Conservation (phyloP, 2,113 vertebrate species). For the Myotis brandtii region DNA sequence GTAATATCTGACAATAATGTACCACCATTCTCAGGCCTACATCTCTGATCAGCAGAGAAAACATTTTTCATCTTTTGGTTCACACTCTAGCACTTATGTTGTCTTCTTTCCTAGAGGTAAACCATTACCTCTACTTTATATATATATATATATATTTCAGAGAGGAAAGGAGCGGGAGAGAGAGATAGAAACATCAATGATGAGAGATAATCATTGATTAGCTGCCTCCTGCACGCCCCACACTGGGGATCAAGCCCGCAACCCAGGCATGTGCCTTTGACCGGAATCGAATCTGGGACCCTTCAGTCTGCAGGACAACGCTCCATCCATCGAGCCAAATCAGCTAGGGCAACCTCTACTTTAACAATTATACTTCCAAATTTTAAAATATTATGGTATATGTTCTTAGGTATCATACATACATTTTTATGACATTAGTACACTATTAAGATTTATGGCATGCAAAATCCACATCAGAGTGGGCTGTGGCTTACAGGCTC, state of each 20-base stretch:
- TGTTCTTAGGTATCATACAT: not conserved
- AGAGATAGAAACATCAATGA: too few species aligned
- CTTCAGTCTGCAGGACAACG: too few species aligned
- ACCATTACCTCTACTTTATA: not conserved
- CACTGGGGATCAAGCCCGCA: too few species aligned
- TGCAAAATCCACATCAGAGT: not conserved
- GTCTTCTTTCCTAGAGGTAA: not conserved
- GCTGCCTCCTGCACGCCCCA: too few species aligned
- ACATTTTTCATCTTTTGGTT: not conserved
- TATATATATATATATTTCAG: too few species aligned
- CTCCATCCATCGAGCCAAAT: too few species aligned
- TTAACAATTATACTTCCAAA: not conserved
- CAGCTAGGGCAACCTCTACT: not conserved
- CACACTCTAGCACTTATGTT: not conserved
- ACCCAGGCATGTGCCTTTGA: too few species aligned
- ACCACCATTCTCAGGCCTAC: not conserved
- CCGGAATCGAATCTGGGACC: too few species aligned
- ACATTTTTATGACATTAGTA: not conserved
- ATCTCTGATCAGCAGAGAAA: conserved; percentile 32
- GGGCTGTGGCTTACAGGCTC: not conserved
- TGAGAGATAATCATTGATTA: too few species aligned
- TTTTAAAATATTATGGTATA: not conserved
- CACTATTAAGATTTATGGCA: not conserved
- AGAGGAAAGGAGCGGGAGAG: too few species aligned
- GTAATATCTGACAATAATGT: not conserved